These are phyloP conservation scores for Drosophila bifasciata DNA, from an alignment of 1,140 invertebrate genomes.

Conservation along the genomic window DNA sequence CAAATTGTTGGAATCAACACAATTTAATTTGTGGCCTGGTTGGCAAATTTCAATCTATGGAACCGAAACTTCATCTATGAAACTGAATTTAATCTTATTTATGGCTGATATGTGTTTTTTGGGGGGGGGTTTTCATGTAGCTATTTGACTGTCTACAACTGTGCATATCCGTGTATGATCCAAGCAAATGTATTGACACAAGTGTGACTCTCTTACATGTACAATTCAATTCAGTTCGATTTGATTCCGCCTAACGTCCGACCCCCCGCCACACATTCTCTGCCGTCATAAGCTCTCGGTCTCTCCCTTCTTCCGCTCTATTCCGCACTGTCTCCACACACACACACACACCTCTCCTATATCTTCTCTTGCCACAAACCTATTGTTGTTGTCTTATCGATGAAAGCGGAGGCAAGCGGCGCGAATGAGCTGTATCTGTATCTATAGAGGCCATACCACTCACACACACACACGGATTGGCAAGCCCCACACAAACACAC, in stretches of 20 bases:
- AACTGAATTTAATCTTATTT: no score
- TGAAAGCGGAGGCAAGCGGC: slow-evolving; percentile 26
- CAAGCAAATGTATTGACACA: slow-evolving; percentile 57
- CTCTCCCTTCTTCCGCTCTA: no score
- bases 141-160: no score
- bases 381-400: slow-evolving; percentile 54
- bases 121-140: no score
- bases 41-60: no score
- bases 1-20: no score
- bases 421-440: slow-evolving; percentile 67
- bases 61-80: no score
- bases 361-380: background rate
- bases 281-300: no score
- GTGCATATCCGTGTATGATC: slow-evolving; percentile 13
- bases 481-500: background rate
- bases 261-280: background rate
- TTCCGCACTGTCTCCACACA: no score
- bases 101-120: no score
- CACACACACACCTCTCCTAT: no score
- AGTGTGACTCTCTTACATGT: slow-evolving; percentile 61
- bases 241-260: slow-evolving; percentile 25
- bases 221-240: slow-evolving; percentile 48
- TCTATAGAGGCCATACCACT: slow-evolving; percentile 27
- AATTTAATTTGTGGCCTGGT: no score
- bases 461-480: background rate